Conservation (phyloP, 2,797 vertebrate genomes). For the Spinibarbus caldwelli region DNA sequence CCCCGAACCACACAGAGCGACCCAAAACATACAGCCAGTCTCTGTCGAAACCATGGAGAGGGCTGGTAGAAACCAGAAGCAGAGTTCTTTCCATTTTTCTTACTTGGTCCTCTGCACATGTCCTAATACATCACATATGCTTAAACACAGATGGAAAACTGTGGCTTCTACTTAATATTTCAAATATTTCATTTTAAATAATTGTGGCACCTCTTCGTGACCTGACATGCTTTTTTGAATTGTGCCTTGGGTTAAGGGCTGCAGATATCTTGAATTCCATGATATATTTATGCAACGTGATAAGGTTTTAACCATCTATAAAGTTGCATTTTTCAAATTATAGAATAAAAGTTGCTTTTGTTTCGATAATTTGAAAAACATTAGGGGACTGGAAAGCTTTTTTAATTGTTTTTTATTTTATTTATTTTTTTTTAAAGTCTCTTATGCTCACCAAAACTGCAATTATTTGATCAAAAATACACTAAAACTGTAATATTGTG, state of each 20-base stretch:
- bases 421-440: too few species aligned
- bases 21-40: constrained; percentile 55
- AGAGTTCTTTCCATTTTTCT: constrained; percentile 42
- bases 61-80: constrained; percentile 36
- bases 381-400: neutral
- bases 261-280: neutral
- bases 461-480: neutral
- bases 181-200: neutral
- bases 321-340: neutral
- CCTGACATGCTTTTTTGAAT: neutral
- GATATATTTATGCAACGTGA: neutral
- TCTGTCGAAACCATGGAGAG: constrained; percentile 34
- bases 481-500: neutral
- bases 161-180: neutral
- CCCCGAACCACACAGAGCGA: constrained; percentile 52
- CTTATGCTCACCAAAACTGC: neutral
- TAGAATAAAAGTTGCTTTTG: neutral
- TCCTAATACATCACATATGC: constrained; percentile 25
- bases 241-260: neutral
- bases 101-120: neutral
- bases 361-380: too few species aligned
- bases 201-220: neutral
- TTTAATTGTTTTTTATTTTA: too few species aligned
- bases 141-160: constrained; percentile 17
- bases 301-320: neutral